A percentile compares a stretch with the other conserved stretches of the same genome.
Evolutionary conservation across 2,113 vertebrate species (phyloP).

Genomic region (Dicaeum eximium): DNA sequence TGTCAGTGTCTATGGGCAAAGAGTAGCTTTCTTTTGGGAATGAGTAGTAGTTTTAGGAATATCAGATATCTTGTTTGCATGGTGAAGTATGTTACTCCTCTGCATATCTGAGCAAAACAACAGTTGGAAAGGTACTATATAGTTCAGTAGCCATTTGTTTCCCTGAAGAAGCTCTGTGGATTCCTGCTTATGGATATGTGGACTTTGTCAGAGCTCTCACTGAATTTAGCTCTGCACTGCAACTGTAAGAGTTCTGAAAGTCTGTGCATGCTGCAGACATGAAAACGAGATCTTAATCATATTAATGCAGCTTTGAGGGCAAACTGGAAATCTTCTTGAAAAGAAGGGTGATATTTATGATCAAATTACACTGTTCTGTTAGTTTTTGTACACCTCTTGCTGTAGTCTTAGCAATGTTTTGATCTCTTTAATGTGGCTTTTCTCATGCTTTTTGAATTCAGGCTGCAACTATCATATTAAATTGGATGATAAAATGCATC

Average conservation of each 20-base stretch:
- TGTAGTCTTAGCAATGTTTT: background rate
- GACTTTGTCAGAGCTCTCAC: background rate
- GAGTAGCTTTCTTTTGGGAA: background rate
- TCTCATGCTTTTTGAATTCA: background rate
- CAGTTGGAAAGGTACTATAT: background rate
- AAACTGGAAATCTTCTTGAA: background rate
- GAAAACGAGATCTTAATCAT: background rate
- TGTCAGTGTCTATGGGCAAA: background rate
- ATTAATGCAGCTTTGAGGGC: background rate
- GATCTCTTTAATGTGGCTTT: background rate
- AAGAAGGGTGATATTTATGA: background rate
- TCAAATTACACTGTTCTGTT: background rate
- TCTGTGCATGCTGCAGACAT: background rate
- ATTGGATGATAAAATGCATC: background rate
- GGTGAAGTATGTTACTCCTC: background rate
- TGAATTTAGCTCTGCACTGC: background rate
- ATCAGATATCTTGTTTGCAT: background rate
- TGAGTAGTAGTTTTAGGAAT: background rate
- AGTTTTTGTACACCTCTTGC: background rate
- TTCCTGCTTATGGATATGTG: background rate
- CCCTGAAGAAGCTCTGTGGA: background rate
- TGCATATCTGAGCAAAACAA: background rate
- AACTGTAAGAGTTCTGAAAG: background rate
- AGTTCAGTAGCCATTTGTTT: background rate
- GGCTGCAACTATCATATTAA: background rate